Evolutionary conservation across 2,113 vertebrate genomes (phyloP), one percentile per base, ranked within the genome.

Genomic region (Theristicus caerulescens): DNA sequence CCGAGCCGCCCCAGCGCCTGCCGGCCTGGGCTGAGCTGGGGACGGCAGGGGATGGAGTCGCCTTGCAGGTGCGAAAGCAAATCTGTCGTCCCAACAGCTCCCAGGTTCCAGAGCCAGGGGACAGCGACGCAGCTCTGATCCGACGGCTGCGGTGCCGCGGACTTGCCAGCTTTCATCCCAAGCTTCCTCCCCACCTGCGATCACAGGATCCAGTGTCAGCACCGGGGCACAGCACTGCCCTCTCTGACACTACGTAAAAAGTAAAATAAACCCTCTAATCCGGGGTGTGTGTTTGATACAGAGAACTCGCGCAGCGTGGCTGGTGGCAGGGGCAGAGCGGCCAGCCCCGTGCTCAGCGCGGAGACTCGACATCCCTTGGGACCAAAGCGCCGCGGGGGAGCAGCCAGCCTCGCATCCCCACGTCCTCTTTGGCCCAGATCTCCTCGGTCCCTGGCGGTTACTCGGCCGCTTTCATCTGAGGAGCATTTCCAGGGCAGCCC

Each of bases 291-390:
- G n/a, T 55, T 73, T 46, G 65, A 17, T 46, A 22, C 34, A 66
- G 58, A 6, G 36, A 64, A 6, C 26, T 27, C 0, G 0, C 9
- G 4, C 16, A 11, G 86, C 59, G 25, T 49, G 38, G 16, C 40
- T 51, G 62, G 79, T 17, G 79, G 38, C 70, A 38, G 52, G 44
- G 70, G 20, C 54, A 85, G 36, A 46, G 36, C 69, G 66, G 46
- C 31, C 46, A 24, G 54, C 10, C 40, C 51, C 1, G 1, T 0
- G 24, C 49, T 49, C 26, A 9, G 80, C 26, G 6, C 57, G 27
- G 34, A 64, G 29, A n/a, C 40, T 59, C 4, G 6, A 6, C 2
- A 3, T 72, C 44, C 67, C 80, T 70, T 78, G 0, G 0, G n/a
- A 54, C 44, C 46, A 19, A 38, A 42, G 81, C 3, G 1, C 29